phyloP scores from a whole-genome alignment of 2,797 vertebrate genomes.

The Lacerta agilis region DNA sequence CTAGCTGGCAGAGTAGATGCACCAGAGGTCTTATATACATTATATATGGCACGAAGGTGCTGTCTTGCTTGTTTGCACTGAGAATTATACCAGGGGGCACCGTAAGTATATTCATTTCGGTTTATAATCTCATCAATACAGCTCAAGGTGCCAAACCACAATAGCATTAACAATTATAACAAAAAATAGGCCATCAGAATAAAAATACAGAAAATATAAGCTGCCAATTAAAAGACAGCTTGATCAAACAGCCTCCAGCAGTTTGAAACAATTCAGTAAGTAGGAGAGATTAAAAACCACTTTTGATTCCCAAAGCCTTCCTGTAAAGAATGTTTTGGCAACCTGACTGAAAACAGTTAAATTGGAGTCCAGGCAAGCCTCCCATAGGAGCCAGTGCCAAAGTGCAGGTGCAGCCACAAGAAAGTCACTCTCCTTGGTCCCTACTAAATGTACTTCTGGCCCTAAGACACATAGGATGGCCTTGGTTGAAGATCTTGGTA shows the following conservation, averaged over 20 bases:
- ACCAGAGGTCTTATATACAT: too few species aligned
- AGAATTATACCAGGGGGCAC: too few species aligned
- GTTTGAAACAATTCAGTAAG: not conserved
- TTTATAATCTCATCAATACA: too few species aligned
- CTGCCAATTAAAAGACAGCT: not conserved
- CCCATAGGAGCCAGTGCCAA: not conserved
- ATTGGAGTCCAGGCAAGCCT: not conserved
- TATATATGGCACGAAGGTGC: too few species aligned
- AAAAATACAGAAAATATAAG: not conserved
- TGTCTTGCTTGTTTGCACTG: too few species aligned
- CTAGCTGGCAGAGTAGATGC: too few species aligned
- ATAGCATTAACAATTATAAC: not conserved
- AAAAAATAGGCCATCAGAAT: not conserved
- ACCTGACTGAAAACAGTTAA: not conserved
- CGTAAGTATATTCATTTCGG: too few species aligned
- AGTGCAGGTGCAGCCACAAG: not conserved
- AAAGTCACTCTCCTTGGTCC: not conserved
- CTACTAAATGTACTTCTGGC: not conserved
- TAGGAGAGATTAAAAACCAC: not conserved
- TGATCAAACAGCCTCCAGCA: not conserved
- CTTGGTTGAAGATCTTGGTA: not conserved
- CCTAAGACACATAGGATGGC: not conserved
- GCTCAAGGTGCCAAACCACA: not conserved
- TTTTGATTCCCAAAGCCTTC: too few species aligned
- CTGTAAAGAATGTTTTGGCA: not conserved